Conservation (phyloP, 1,140 invertebrate genomes). For the Drepana arcuata region DNA sequence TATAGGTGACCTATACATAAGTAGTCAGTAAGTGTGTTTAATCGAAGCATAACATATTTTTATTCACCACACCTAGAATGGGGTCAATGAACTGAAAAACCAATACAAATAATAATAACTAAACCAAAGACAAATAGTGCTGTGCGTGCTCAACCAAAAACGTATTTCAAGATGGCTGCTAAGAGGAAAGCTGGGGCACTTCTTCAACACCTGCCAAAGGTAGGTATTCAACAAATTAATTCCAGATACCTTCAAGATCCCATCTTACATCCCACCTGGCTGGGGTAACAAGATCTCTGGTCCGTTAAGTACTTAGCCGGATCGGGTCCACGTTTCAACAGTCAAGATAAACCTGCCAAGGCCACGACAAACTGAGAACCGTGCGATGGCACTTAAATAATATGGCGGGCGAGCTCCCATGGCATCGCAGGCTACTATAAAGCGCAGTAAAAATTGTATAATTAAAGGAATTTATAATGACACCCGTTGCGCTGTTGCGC, state of each 20-base stretch:
- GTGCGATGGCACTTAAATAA: conserved; percentile 34
- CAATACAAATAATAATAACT: conserved; percentile 23
- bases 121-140: conserved; percentile 57
- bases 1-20: conserved; percentile 3
- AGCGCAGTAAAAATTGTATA: conserved; percentile 51
- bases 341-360: conserved; percentile 34
- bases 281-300: conserved; percentile 1
- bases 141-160: conserved; percentile 34
- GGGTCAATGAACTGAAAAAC: conserved; percentile 40
- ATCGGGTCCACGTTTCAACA: conserved; percentile 20
- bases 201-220: conserved; percentile 71
- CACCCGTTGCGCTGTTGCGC: conserved; percentile 21
- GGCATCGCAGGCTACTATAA: conserved; percentile 23
- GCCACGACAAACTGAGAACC: conserved; percentile 35
- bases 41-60: conserved; percentile 30
- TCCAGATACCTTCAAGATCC: background rate
- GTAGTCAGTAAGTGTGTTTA: conserved; percentile 2
- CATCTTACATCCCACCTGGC: background rate
- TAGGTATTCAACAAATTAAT: conserved; percentile 26
- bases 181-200: conserved; percentile 70
- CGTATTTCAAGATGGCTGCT: conserved; percentile 63
- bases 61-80: conserved; percentile 30
- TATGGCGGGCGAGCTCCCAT: conserved; percentile 27
- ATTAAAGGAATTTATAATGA: conserved; percentile 59
- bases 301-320: conserved; percentile 2